phyloP scores from a whole-genome alignment of 2,113 vertebrate genomes.

The Stegastes partitus region DNA sequence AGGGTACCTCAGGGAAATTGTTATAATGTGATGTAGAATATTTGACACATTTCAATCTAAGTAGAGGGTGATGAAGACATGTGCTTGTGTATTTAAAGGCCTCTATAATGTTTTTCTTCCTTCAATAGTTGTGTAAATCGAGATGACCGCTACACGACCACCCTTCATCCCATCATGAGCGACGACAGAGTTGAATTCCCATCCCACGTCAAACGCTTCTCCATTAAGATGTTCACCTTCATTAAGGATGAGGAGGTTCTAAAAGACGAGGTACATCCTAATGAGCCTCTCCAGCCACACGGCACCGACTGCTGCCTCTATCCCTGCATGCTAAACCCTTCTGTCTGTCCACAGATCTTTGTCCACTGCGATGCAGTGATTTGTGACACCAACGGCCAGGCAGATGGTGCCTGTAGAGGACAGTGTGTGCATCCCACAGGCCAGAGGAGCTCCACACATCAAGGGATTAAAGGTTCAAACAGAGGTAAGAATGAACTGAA shows the following conservation, averaged over 20 bases:
- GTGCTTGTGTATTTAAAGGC: too few relatives aligned
- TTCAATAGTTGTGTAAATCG: conserved; percentile 71
- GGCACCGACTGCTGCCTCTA: background rate
- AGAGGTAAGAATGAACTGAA: conserved; percentile 30
- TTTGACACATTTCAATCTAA: too few relatives aligned
- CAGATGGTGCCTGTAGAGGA: conserved; percentile 66
- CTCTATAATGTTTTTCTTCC: background rate
- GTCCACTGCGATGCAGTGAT: conserved; percentile 83
- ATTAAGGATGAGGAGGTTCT: conserved; percentile 59
- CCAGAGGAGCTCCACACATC: background rate
- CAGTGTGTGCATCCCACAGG: conserved; percentile 58
- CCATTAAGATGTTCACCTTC: conserved; percentile 81
- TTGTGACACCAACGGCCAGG: conserved; percentile 68
- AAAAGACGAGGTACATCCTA: conserved; percentile 66
- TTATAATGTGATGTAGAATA: too few relatives aligned
- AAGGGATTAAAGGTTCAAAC: conserved; percentile 25
- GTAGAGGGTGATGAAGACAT: too few relatives aligned
- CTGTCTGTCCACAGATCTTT: conserved; percentile 68
- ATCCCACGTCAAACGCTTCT: conserved; percentile 78
- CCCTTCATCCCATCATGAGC: conserved; percentile 61
- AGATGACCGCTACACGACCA: conserved; percentile 55
- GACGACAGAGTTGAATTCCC: conserved; percentile 49
- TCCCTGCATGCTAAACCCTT: background rate
- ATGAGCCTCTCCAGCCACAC: accelerated
- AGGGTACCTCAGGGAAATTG: too few relatives aligned